Percentiles rank a stretch among this genome's conserved stretches.
These are phyloP conservation scores for Diceros bicornis DNA, from an alignment of 2,797 vertebrate genomes.

Conservation along the genomic window DNA sequence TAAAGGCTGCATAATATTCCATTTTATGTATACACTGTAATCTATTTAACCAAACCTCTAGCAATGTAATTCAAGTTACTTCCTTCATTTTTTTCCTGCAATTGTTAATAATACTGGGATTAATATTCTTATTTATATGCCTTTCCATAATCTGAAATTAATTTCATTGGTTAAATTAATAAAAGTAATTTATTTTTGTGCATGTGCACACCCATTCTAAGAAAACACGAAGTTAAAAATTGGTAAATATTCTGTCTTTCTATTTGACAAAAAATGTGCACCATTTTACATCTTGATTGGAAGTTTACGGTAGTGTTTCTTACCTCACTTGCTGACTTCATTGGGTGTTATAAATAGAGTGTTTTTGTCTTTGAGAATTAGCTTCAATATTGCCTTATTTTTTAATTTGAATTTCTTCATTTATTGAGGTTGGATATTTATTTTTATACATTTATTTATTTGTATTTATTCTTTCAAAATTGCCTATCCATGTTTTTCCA, in stretches of 20 bases:
- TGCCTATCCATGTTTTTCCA: neutral
- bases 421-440: neutral
- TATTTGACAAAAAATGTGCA: neutral
- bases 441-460: neutral
- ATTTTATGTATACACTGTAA: neutral
- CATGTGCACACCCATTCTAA: neutral
- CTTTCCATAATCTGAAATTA: neutral
- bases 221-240: neutral
- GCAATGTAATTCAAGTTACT: neutral
- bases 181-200: neutral
- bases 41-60: neutral
- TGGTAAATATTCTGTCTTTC: slow-evolving; percentile 7
- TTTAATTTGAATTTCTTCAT: neutral
- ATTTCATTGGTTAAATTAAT: neutral
- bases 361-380: neutral
- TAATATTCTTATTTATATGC: neutral
- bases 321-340: neutral
- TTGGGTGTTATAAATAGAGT: neutral
- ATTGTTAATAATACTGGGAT: neutral
- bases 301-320: neutral
- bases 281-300: neutral
- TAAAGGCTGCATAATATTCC: neutral
- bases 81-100: neutral
- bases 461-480: neutral
- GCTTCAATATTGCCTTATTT: neutral